A percentile compares a stretch with the other conserved stretches of the same genome.
phyloP scores from a whole-genome alignment of 1,140 invertebrate genomes.

The Lucilia cuprina region DNA sequence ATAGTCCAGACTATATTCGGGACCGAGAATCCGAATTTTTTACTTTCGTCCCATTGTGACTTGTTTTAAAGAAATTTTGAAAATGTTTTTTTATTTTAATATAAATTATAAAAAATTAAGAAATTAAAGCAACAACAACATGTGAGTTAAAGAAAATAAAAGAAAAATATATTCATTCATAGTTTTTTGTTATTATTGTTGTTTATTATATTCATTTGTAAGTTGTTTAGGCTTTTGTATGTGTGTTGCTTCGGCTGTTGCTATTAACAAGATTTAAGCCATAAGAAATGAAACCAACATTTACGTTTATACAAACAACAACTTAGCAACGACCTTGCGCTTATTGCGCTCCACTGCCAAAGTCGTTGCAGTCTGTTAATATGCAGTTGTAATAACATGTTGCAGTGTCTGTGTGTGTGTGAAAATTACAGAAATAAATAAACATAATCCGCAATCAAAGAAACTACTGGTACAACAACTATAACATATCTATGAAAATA shows the following conservation, averaged over 20 bases:
- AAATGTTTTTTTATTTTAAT: neutral
- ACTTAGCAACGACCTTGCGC: slow-evolving; percentile 28
- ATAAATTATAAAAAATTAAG: too few species aligned
- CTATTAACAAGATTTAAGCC: neutral
- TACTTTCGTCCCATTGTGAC: too few species aligned
- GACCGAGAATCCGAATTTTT: too few species aligned
- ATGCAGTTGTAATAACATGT: neutral
- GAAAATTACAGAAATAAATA: too few species aligned
- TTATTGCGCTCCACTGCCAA: slow-evolving; percentile 32
- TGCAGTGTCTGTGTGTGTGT: too few species aligned
- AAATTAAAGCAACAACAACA: neutral
- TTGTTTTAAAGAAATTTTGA: too few species aligned
- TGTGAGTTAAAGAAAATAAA: neutral
- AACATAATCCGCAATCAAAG: too few species aligned
- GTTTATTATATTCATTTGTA: neutral
- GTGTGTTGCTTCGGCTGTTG: neutral
- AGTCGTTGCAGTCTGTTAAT: slow-evolving; percentile 30
- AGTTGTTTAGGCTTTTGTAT: neutral
- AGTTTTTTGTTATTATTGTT: slow-evolving; percentile 3
- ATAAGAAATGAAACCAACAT: neutral
- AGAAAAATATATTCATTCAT: neutral
- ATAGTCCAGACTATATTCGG: too few species aligned
- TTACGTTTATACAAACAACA: slow-evolving; percentile 7
- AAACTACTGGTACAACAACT: too few species aligned
- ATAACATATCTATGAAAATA: too few species aligned